Evolutionary conservation across 92 coral and sea anemone species (phyloP).

Genomic region (Siderastrea radians): DNA sequence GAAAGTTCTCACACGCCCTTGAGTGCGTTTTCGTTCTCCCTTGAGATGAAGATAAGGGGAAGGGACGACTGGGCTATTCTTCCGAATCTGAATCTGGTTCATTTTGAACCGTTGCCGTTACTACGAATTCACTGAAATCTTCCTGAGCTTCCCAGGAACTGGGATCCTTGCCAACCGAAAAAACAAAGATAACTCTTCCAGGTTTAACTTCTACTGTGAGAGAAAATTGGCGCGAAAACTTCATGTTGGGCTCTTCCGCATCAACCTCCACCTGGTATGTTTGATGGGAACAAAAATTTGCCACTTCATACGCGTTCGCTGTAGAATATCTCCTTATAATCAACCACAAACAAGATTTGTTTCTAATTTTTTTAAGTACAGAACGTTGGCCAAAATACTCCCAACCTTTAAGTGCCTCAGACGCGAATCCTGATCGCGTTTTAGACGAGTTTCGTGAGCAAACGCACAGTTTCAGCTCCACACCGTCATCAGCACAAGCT

Average conservation of each 20-base stretch:
- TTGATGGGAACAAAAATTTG: slow-evolving; percentile 55
- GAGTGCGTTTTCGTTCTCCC: too few relatives aligned
- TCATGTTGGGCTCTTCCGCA: slow-evolving; percentile 31
- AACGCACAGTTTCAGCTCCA: slow-evolving; percentile 69
- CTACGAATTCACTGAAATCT: background rate
- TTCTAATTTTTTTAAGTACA: background rate
- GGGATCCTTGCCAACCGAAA: slow-evolving; percentile 55
- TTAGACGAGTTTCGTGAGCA: slow-evolving; percentile 46
- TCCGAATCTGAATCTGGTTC: background rate
- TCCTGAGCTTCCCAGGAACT: slow-evolving; percentile 10
- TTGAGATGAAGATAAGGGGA: too few relatives aligned
- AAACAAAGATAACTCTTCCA: slow-evolving; percentile 56
- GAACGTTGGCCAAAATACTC: slow-evolving; percentile 29
- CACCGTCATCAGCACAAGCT: slow-evolving; percentile 69
- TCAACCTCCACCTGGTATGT: slow-evolving; percentile 44
- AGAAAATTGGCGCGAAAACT: slow-evolving; percentile 57
- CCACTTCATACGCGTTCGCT: slow-evolving; percentile 60
- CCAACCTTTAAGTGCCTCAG: background rate
- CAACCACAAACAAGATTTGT: slow-evolving; percentile 45
- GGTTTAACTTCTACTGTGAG: slow-evolving; percentile 50
- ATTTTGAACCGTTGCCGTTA: background rate
- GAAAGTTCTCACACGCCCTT: too few relatives aligned
- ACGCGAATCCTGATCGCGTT: background rate
- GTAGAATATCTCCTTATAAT: slow-evolving; percentile 28
- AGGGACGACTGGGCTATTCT: background rate